Base-by-base conservation (phyloP, 2,888 invertebrate species). In the Neria commutata region DNA sequence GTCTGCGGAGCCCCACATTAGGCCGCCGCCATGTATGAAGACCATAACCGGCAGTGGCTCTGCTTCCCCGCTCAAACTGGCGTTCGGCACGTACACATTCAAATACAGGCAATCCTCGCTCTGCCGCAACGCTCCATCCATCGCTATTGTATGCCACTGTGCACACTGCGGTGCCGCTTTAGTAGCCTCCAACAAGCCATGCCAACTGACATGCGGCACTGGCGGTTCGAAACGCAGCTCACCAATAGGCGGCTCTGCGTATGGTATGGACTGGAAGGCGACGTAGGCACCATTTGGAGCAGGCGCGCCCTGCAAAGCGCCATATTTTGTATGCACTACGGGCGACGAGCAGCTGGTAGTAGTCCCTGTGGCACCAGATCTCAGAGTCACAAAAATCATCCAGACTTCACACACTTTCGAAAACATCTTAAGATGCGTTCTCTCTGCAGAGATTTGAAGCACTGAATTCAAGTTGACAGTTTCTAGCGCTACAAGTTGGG, bases 11-110 rank as follows among this genome's bases (percentile, higher is more conserved):
- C 88, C 88, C 67, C 85, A 88, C 86, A 89, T 89, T 75, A 86
- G 89, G 10, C 87, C 88, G 0, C 89, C 86, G 6, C 89, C 89
- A 66, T 89, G 89, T 62, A 89, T 87, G 77, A 80, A 87, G 3
- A 88, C 83, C 59, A 89, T 70, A 0, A 89, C 89, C 0, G 89
- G 87, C 23, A 87, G 78, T 37, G n/a, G n/a, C 14, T 37, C 10
- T 14, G 14, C 17, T 16, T 14, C 19, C 17, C 14, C 33, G 14
- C 33, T 14, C 10, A 14, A n/a, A n/a, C n/a, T n/a, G n/a, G n/a
- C 4, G 14, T 29, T 17, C 14, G 88, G 87, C 0, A 87, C 84
- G 71, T 85, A 84, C 1, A 89, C 83, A 74, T 88, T 89, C 10
- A 88, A 64, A 73, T 84, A 87, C 0, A 89, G 79, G 67, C 89